A percentile compares a stretch with the other conserved stretches of the same genome.
phyloP scores from a whole-genome alignment of 2,888 invertebrate genomes.

The Tinea trinotella region DNA sequence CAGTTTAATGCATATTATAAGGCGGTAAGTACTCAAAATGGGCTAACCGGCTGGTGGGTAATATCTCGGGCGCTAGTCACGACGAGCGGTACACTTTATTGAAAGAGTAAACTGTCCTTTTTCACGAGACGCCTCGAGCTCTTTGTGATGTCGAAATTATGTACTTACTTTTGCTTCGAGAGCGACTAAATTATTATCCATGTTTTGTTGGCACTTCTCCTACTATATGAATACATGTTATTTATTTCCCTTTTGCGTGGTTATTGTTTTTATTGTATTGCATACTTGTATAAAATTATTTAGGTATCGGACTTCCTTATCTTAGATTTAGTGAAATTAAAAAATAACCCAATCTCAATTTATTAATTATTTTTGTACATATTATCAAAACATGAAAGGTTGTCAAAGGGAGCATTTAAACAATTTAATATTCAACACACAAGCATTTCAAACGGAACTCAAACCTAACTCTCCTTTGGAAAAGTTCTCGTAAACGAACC shows the following conservation, averaged over 20 bases:
- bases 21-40: constrained; percentile 60
- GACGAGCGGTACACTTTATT: constrained; percentile 48
- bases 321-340: neutral
- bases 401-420: constrained; percentile 65
- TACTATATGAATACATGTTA: neutral
- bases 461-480: constrained; percentile 62
- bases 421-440: constrained; percentile 71
- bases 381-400: constrained; percentile 35
- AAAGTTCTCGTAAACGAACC: constrained; percentile 67
- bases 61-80: constrained; percentile 40
- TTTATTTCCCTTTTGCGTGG: neutral
- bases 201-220: neutral
- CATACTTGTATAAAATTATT: no score
- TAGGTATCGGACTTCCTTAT: no score
- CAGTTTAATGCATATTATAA: constrained; percentile 71
- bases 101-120: constrained; percentile 69
- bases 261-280: no score
- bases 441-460: constrained; percentile 66
- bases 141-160: constrained; percentile 36
- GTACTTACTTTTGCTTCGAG: constrained; percentile 1
- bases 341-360: neutral
- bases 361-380: neutral
- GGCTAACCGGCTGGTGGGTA: constrained; percentile 48
- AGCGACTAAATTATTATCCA: constrained; percentile 3
- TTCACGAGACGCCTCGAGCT: constrained; percentile 56